These are phyloP conservation scores for Drosophila mimetica DNA, from an alignment of 2,888 invertebrate genomes.

Conservation along the genomic window DNA sequence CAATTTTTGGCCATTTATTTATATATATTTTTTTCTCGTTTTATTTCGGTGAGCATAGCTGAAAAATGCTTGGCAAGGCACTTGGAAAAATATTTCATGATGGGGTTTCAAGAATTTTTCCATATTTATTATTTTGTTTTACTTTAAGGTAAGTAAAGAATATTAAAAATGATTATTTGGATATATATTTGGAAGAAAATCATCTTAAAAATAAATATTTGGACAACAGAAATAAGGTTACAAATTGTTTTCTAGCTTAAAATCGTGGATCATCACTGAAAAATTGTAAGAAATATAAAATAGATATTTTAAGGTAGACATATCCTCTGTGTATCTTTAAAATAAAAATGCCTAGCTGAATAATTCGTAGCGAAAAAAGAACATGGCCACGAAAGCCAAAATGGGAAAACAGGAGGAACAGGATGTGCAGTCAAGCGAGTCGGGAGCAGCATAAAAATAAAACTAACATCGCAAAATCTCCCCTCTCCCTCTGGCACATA, in stretches of 20 bases:
- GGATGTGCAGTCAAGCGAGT: slow-evolving; percentile 39
- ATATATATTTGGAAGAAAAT: no score
- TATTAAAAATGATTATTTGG: no score
- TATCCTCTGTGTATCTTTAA: slow-evolving; percentile 21
- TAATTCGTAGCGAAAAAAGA: slow-evolving; percentile 60
- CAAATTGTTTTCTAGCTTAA: no score
- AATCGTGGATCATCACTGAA: no score
- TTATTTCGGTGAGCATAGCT: slow-evolving; percentile 33
- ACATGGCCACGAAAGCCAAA: slow-evolving; percentile 51
- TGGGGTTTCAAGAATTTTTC: no score
- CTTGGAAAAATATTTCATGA: neutral
- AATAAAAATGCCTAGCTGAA: slow-evolving; percentile 70
- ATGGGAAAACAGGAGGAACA: slow-evolving; percentile 28
- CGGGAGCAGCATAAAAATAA: slow-evolving; percentile 52
- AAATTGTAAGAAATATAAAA: neutral
- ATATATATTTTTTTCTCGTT: slow-evolving; percentile 22
- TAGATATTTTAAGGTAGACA: neutral
- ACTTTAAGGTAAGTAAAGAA: no score
- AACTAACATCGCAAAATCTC: slow-evolving; percentile 51
- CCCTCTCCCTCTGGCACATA: neutral
- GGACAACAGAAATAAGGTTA: no score
- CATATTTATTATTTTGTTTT: neutral
- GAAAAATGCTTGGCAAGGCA: slow-evolving; percentile 20
- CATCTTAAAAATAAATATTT: no score
- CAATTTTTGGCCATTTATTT: slow-evolving; percentile 61